phyloP scores from a whole-genome alignment of 2,888 invertebrate genomes.

The Pollenia angustigena region DNA sequence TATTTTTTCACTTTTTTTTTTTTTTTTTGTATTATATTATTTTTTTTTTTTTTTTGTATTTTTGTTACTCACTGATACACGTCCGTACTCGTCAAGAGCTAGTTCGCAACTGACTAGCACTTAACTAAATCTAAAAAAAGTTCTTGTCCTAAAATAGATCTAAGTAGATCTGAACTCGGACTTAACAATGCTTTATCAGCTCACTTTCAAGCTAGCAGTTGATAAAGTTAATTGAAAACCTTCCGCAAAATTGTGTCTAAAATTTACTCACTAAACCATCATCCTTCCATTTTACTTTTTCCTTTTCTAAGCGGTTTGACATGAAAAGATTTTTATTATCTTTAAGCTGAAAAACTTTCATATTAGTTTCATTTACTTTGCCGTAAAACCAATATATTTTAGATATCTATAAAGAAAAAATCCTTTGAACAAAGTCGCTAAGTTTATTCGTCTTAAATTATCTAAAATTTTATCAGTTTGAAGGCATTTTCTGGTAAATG shows the following conservation, averaged over 20 bases:
- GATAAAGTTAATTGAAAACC: background rate
- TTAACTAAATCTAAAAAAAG: too few relatives aligned
- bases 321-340: slow-evolving; percentile 47
- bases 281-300: background rate
- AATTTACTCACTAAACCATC: background rate
- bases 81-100: too few relatives aligned
- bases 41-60: too few relatives aligned
- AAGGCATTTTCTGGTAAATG: slow-evolving; percentile 68
- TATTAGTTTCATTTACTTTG: slow-evolving; percentile 1
- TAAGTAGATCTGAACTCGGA: too few relatives aligned
- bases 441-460: slow-evolving; percentile 42
- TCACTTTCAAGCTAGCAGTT: too few relatives aligned
- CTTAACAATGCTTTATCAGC: background rate
- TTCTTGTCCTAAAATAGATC: too few relatives aligned
- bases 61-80: too few relatives aligned
- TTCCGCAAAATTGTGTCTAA: background rate
- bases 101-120: too few relatives aligned
- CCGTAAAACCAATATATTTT: slow-evolving; percentile 10
- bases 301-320: slow-evolving; percentile 16
- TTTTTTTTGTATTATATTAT: too few relatives aligned
- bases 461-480: slow-evolving; percentile 63
- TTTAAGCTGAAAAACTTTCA: slow-evolving; percentile 3
- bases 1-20: too few relatives aligned
- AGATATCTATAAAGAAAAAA: slow-evolving; percentile 8
- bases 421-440: slow-evolving; percentile 4